phyloP scores from a whole-genome alignment of 2,888 invertebrate species.

The Cactoblastis cactorum region DNA sequence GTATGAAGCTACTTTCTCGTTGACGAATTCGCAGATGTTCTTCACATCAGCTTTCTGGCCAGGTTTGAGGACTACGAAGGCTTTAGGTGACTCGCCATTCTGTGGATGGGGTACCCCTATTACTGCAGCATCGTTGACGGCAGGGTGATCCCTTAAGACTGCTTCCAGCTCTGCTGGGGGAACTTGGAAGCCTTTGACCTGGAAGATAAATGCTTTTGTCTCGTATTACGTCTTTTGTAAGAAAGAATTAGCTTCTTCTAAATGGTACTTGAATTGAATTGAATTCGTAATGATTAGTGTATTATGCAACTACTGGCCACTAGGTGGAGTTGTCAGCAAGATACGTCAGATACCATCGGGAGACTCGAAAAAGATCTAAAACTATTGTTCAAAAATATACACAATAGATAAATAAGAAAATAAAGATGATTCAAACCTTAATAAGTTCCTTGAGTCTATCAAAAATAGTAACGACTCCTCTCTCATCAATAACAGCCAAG shows the following conservation, averaged over 20 bases:
- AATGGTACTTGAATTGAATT: too few relatives aligned
- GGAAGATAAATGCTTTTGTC: conserved; percentile 24
- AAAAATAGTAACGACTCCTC: conserved; percentile 83
- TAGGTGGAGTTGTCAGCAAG: too few relatives aligned
- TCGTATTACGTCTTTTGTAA: too few relatives aligned
- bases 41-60: conserved; percentile 50
- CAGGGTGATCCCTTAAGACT: conserved; percentile 84
- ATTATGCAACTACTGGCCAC: too few relatives aligned
- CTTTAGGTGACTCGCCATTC: conserved; percentile 88
- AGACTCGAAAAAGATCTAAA: too few relatives aligned
- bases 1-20: conserved; percentile 85
- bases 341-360: too few relatives aligned
- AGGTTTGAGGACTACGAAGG: conserved; percentile 81
- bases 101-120: conserved; percentile 85
- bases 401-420: too few relatives aligned
- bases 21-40: conserved; percentile 82
- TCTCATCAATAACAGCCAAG: conserved; percentile 82
- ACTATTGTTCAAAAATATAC: too few relatives aligned
- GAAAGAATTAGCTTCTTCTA: too few relatives aligned
- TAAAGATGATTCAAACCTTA: conserved; percentile 83
- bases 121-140: conserved; percentile 90
- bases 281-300: too few relatives aligned
- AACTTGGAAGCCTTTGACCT: conserved; percentile 87
- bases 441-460: conserved; percentile 91
- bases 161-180: conserved; percentile 94